Evolutionary conservation across 2,888 invertebrate genomes (phyloP).

Genomic region (Anaspis maculata): DNA sequence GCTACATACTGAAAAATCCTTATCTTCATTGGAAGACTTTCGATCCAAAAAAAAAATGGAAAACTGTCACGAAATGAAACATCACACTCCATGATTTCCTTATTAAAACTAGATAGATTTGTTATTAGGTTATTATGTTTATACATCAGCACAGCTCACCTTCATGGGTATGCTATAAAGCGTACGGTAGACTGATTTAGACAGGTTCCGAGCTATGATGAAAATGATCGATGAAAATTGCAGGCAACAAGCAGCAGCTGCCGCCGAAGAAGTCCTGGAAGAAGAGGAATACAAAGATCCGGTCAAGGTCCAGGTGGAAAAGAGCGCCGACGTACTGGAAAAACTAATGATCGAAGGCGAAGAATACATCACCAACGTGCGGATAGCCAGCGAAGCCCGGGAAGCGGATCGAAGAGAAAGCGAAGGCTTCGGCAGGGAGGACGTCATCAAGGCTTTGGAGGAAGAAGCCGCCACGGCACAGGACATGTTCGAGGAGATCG

Average conservation of each 20-base stretch:
- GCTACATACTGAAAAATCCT: too few relatives aligned
- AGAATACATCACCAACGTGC: slow-evolving; percentile 68
- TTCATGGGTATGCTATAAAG: too few relatives aligned
- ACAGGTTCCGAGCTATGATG: too few relatives aligned
- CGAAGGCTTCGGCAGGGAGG: slow-evolving; percentile 43
- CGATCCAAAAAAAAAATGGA: too few relatives aligned
- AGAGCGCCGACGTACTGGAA: slow-evolving; percentile 56
- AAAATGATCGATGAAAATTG: too few relatives aligned
- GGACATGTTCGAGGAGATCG: slow-evolving; percentile 57
- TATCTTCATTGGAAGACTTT: too few relatives aligned
- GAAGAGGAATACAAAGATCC: slow-evolving; percentile 42
- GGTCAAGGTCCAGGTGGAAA: slow-evolving; percentile 57
- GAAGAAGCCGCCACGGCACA: slow-evolving; percentile 59
- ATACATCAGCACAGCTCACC: too few relatives aligned
- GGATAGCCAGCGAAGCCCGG: slow-evolving; percentile 66
- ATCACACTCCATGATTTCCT: too few relatives aligned
- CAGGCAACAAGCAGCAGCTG: slow-evolving; percentile 18
- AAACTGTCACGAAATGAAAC: too few relatives aligned
- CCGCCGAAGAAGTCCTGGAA: slow-evolving; percentile 18
- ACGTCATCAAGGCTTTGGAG: slow-evolving; percentile 51
- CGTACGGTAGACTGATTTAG: too few relatives aligned
- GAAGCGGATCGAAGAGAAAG: slow-evolving; percentile 53
- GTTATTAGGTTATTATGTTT: too few relatives aligned
- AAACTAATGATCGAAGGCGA: slow-evolving; percentile 59
- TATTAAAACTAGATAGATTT: too few relatives aligned